Evolutionary conservation across 2,113 vertebrate genomes (phyloP), one percentile per base, ranked within the genome.

Genomic region (Ondatra zibethicus): DNA sequence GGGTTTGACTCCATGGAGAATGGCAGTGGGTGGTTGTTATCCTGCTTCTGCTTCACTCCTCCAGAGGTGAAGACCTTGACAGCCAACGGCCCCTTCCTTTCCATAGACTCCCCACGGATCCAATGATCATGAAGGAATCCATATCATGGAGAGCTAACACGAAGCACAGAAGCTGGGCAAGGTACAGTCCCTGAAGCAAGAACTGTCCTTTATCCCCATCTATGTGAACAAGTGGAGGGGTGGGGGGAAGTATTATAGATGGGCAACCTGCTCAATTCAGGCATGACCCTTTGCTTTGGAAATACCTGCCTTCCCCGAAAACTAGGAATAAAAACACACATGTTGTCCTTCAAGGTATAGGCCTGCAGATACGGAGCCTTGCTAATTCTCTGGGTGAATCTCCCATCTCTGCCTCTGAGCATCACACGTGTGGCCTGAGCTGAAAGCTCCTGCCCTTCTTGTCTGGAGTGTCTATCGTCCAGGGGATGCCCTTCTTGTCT

Each of bases 201-300:
- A 45, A 42, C 63, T 0, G n/a, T 0, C 16, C 3, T 29, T 0
- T 42, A 65, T 3, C 23, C 52, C 17, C 1, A 50, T 47, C 31
- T 50, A 61, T 87, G 10, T 12, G 63, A 47, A 86, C 17, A 77
- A 1, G 7, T 39, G 42, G 5, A 23, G 88, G 68, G 55, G 55
- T 27, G 70, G 89, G 66, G 66, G 77, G 36, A 66, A 19, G 31
- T 0, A 0, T 12, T 5, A 9, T 0, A 1, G 39, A 65, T 0
- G 0, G 9, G 36, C 6, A 13, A 45, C 25, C 17, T 77, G 42
- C 12, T 93, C 17, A 16, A 2, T 27, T 92, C 88, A 70, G 42
- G 50, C 55, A 23, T 65, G 55, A 8, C 1, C 4, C 77, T 55
- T 87, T 27, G 33, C 29, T 13, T 58, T 80, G 75, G 47, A 91